A percentile compares a stretch with the other conserved stretches of the same genome.
Evolutionary conservation across 2,797 vertebrate species (phyloP).

Genomic region (Pangasius mekongensis): DNA sequence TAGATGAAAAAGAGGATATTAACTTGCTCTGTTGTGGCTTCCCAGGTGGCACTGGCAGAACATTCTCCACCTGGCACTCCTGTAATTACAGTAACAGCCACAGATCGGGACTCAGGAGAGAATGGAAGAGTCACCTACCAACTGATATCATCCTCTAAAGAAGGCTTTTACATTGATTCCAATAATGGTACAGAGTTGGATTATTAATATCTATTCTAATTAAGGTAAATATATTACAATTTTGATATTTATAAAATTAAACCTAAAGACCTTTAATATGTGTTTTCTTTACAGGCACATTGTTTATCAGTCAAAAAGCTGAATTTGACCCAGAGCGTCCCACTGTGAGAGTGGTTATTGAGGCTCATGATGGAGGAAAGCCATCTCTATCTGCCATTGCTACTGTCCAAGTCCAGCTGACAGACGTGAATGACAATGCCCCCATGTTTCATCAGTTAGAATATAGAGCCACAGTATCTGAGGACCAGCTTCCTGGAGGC

Average conservation of each 20-base stretch:
- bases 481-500: constrained; percentile 87
- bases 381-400: constrained; percentile 84
- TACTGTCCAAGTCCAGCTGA: constrained; percentile 88
- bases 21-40: constrained; percentile 40
- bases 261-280: background rate
- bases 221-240: background rate
- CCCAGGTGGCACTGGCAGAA: constrained; percentile 86
- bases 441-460: constrained; percentile 85
- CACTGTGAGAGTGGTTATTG: constrained; percentile 86
- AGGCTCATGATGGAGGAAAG: constrained; percentile 84
- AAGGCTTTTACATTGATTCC: constrained; percentile 86
- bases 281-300: constrained; percentile 79
- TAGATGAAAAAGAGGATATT: background rate
- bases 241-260: background rate
- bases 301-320: constrained; percentile 83
- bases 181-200: constrained; percentile 81
- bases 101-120: constrained; percentile 88
- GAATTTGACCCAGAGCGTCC: constrained; percentile 80
- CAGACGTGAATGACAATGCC: constrained; percentile 91
- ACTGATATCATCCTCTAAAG: constrained; percentile 81
- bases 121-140: constrained; percentile 89
- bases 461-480: constrained; percentile 83
- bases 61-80: constrained; percentile 85
- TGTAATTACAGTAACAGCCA: constrained; percentile 91
- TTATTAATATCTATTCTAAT: background rate